Evolutionary conservation across 1,140 invertebrate species (phyloP).

Genomic region (Drosophila aff.): DNA sequence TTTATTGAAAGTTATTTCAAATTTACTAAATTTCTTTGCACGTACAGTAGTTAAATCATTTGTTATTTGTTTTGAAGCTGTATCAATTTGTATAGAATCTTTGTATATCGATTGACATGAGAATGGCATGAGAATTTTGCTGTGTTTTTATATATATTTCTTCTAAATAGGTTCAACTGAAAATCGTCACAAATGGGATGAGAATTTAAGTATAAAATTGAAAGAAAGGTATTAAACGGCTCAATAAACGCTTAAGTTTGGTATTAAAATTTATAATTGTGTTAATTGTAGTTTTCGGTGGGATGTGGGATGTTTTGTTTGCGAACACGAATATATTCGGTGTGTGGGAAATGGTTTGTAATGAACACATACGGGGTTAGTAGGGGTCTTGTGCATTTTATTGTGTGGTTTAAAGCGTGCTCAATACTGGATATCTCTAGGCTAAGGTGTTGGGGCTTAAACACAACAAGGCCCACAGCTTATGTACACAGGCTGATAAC

Average conservation of each 20-base stretch:
- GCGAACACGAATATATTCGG: constrained; percentile 4
- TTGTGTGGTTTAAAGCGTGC: constrained; percentile 46
- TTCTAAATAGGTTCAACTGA: constrained; percentile 13
- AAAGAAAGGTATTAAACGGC: neutral
- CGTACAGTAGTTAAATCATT: constrained; percentile 43
- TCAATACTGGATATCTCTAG: constrained; percentile 3
- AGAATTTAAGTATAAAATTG: constrained; percentile 22
- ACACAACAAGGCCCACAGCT: constrained; percentile 37
- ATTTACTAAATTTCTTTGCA: constrained; percentile 37
- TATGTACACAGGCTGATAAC: constrained; percentile 35
- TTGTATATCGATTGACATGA: constrained; percentile 60
- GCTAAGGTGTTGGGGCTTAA: constrained; percentile 22
- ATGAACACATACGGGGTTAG: constrained; percentile 32
- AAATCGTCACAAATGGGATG: constrained; percentile 26
- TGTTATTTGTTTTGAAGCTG: constrained; percentile 51
- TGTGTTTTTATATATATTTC: constrained; percentile 41
- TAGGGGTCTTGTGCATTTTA: constrained; percentile 27
- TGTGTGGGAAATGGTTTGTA: constrained; percentile 22
- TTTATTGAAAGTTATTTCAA: constrained; percentile 22
- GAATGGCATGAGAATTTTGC: constrained; percentile 77
- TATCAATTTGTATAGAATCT: constrained; percentile 55
- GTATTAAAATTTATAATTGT: neutral
- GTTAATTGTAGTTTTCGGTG: constrained; percentile 7
- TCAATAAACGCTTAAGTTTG: neutral
- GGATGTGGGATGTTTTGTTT: constrained; percentile 9